Evolutionary conservation across 2,888 invertebrate genomes (phyloP), one percentile per base, ranked within the genome.

Genomic region (Sialis lutaria): DNA sequence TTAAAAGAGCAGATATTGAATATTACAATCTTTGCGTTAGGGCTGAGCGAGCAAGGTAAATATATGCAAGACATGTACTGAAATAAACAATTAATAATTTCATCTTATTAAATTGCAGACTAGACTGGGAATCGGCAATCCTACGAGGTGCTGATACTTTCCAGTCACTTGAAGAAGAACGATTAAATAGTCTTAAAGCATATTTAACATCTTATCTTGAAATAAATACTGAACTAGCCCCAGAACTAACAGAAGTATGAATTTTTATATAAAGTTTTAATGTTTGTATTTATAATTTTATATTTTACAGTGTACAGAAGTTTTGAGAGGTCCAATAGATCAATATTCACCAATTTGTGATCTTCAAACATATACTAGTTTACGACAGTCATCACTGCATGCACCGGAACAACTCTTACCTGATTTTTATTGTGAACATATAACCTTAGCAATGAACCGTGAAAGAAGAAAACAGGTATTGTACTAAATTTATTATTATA

Each of bases 391-490:
- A 6, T 74, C 75, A 1, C 67, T 65, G 46, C 64, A 68, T 52
- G 68, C 71, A 44, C 69, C 76, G 7, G 92, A 93, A 59, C 92
- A 93, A 63, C 70, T 91, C 46, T 67, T 95, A 51, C 89, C 93
- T 0, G 92, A 93, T 66, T 92, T 91, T 69, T 93, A 92, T 67
- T 91, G 93, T 56, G 93, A 95, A 62, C 93, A 95, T 66, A 82
- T 87, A 53, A 88, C 88, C 2, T 74, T 92, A 56, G 86, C 87
- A 32, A 93, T 95, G 92, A 92, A 93, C 63, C 73, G 80, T 46
- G 92, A 91, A 58, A 70, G 93, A 50, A 74, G 93, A 57, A 88
- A 86, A 67, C 83, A 86, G 68, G 80, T 79, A 56, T 52, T 52
- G 4, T 37, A 8, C n/a, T 35, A 4, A 22, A 22, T 22, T 22